phyloP scores from a whole-genome alignment of 2,113 vertebrate genomes.

The Hippopotamus amphibius region DNA sequence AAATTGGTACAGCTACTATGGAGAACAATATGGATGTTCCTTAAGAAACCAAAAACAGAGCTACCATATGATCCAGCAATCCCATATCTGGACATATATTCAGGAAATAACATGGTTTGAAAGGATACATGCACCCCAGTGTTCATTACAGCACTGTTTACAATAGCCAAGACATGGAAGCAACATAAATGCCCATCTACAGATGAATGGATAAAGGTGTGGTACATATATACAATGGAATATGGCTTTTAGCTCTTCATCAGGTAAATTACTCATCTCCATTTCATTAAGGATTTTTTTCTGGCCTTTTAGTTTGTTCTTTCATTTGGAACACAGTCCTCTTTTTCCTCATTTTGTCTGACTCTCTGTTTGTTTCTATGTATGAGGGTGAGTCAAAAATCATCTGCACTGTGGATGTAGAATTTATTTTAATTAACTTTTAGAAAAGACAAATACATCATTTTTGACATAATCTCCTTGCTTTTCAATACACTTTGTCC shows the following conservation, averaged over 20 bases:
- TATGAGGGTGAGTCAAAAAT: too few species aligned
- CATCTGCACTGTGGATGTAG: too few species aligned
- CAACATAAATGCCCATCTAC: not conserved
- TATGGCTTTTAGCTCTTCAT: not conserved
- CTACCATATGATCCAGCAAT: not conserved
- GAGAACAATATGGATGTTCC: not conserved
- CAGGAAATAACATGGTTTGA: not conserved
- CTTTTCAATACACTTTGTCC: too few species aligned
- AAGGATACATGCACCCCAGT: not conserved
- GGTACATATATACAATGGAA: not conserved
- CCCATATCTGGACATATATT: not conserved
- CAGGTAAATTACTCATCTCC: not conserved
- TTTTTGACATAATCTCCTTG: too few species aligned
- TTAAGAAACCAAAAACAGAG: not conserved
- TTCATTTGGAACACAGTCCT: not conserved
- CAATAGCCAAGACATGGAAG: not conserved
- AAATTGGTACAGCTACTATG: not conserved
- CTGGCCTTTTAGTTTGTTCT: not conserved
- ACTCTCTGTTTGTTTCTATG: not conserved
- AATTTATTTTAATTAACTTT: too few species aligned
- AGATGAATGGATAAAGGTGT: not conserved
- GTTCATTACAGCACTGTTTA: not conserved
- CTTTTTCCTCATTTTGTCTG: not conserved
- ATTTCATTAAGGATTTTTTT: not conserved
- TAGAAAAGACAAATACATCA: too few species aligned